These are phyloP conservation scores for Montipora sp. DNA, from an alignment of 64 coral and sea anemone species.

Conservation along the genomic window DNA sequence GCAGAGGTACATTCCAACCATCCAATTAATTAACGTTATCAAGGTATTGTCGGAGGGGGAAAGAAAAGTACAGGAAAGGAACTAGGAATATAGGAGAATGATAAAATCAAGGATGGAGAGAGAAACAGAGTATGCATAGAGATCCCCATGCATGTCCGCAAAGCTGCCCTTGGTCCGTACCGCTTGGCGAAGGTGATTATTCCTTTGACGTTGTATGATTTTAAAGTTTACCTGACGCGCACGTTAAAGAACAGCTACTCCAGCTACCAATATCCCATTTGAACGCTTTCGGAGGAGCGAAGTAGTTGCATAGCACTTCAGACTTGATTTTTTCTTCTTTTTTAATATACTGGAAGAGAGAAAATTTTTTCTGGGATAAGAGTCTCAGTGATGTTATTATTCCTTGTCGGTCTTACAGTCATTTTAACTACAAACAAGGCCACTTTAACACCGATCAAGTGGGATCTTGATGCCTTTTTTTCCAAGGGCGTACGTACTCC, in stretches of 20 bases:
- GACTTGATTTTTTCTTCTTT: background rate
- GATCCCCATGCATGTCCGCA: too few relatives aligned
- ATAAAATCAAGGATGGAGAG: background rate
- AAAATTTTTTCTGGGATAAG: background rate
- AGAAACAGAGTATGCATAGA: background rate
- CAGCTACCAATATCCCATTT: background rate
- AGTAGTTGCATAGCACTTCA: background rate
- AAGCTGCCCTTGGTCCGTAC: too few relatives aligned
- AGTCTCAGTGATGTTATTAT: background rate
- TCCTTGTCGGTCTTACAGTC: background rate
- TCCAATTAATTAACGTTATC: too few relatives aligned
- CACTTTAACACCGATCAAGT: too few relatives aligned
- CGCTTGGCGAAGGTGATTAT: background rate
- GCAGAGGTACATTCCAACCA: too few relatives aligned
- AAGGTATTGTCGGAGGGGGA: too few relatives aligned
- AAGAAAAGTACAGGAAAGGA: too few relatives aligned
- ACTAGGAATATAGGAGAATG: too few relatives aligned
- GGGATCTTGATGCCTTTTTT: too few relatives aligned
- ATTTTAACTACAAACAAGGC: too few relatives aligned
- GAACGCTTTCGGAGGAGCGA: background rate
- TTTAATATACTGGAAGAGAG: constrained; percentile 5
- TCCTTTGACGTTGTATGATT: background rate
- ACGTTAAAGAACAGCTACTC: background rate
- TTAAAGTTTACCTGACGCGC: constrained; percentile 9
- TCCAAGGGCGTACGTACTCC: too few relatives aligned